Evolutionary conservation across 2,888 invertebrate species (phyloP), one percentile per base, ranked within the genome.

Genomic region (Mythimna lalbum): DNA sequence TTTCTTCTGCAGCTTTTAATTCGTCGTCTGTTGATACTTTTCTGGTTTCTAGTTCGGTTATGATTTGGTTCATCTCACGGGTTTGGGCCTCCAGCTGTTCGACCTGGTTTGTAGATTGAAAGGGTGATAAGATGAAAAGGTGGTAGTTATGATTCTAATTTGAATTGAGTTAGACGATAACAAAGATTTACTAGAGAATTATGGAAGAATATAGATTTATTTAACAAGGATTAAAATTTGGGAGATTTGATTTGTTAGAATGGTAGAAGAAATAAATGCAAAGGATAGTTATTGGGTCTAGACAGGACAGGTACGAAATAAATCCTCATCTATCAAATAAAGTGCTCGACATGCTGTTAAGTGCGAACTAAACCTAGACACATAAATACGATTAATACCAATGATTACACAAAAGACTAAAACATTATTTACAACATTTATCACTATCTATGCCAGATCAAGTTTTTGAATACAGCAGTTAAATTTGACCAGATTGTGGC

Each of bases 51-150:
- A 97, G 92, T 12, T 97, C 97, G 1, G 93, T 90, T 76, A 98
- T 96, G 63, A 97, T 93, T 78, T 96, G 95, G 60, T 96, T 96
- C 93, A 97, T 96, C 74, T 98, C 97, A 43, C 97, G 97, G 60
- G 98, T 95, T 92, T 98, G 98, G 3, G 96, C 94, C 92, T 98
- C 98, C 80, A 98, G 93, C 66, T 97, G 97, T 88, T 98, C 98
- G 64, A 98, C 97, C 98, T 98, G 84, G 60, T 77, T 76, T 19
- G 39, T 53, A 50, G 60, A 62, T 27, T 63, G 53, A 66, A 68
- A 74, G 33, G 74, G 68, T 76, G 68, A 64, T 50, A 21, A 71
- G 17, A 70, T 69, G 63, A 52, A 49, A 50, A 62, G 50, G 39
- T 49, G 52, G 12, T 59, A 31, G n/a, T 27, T 57, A 1, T 9